phyloP scores from a whole-genome alignment of 1,140 invertebrate species.

The Oscheius sp. region DNA sequence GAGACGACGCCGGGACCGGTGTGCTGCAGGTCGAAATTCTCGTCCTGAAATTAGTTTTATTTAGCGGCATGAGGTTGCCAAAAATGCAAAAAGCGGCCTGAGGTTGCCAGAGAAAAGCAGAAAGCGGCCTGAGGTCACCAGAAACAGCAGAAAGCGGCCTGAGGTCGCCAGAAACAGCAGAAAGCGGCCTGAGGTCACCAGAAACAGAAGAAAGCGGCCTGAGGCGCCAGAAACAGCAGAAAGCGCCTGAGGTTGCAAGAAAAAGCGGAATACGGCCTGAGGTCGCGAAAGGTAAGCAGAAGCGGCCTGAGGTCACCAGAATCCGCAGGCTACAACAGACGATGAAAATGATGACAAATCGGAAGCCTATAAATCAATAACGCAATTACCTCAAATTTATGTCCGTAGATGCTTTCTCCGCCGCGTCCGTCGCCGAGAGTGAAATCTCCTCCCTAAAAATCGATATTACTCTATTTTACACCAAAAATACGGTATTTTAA shows the following conservation, averaged over 20 bases:
- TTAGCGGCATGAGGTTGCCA: slow-evolving; percentile 34
- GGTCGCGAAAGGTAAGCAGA: too few relatives aligned
- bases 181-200: too few relatives aligned
- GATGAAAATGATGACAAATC: too few relatives aligned
- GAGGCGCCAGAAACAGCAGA: too few relatives aligned
- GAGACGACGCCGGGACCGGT: slow-evolving; percentile 80
- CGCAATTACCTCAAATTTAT: slow-evolving; percentile 81
- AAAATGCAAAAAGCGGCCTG: slow-evolving; percentile 89
- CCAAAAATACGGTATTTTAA: not conserved
- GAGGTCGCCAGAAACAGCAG: slow-evolving; percentile 76
- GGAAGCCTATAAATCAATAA: too few relatives aligned
- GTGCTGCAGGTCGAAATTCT: slow-evolving; percentile 73
- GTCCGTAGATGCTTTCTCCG: slow-evolving; percentile 89
- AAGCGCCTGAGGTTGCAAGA: slow-evolving; percentile 49
- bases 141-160: too few relatives aligned
- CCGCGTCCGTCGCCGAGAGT: slow-evolving; percentile 86
- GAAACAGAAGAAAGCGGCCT: too few relatives aligned
- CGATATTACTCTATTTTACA: not conserved
- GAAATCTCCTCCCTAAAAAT: slow-evolving; percentile 75
- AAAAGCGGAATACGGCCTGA: slow-evolving; percentile 91
- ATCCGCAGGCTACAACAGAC: too few relatives aligned
- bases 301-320: too few relatives aligned
- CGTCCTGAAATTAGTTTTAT: slow-evolving; percentile 33
- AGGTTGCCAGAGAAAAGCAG: too few relatives aligned
- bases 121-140: too few relatives aligned